Conservation (phyloP, 2,888 invertebrate species). For the Heteromurus nitidus region DNA sequence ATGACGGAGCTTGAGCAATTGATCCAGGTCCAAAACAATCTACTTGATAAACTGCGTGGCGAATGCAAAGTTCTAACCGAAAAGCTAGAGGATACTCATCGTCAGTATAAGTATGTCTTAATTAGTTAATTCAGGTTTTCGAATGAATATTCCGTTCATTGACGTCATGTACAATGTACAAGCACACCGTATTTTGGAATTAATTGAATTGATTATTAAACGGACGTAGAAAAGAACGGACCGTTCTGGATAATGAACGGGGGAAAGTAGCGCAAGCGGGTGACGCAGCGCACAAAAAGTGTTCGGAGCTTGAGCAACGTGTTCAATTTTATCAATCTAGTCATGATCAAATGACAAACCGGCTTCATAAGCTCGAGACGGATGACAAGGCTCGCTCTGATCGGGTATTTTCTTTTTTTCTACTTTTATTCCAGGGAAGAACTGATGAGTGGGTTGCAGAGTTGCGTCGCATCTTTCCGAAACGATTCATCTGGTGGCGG, state of each 20-base stretch:
- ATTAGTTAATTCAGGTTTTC: too few relatives aligned
- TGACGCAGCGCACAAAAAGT: constrained; percentile 79
- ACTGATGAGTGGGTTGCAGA: constrained; percentile 73
- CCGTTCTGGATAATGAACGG: constrained; percentile 80
- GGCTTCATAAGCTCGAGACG: constrained; percentile 70
- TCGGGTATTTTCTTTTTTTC: constrained; percentile 66
- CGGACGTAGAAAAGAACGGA: constrained; percentile 79
- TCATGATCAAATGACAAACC: constrained; percentile 71
- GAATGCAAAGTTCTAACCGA: constrained; percentile 92
- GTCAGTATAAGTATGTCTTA: constrained; percentile 89
- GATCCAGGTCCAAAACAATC: constrained; percentile 93
- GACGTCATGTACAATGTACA: too few relatives aligned
- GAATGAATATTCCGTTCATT: too few relatives aligned
- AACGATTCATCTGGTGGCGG: constrained; percentile 37
- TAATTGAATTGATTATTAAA: not conserved
- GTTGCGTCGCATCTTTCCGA: constrained; percentile 70
- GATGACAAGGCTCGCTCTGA: constrained; percentile 72
- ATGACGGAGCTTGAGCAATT: constrained; percentile 92
- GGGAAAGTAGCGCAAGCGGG: constrained; percentile 80
- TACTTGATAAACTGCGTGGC: constrained; percentile 92
- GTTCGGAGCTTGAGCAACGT: constrained; percentile 77
- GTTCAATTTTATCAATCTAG: constrained; percentile 71
- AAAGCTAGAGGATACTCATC: constrained; percentile 91
- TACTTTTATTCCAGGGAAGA: constrained; percentile 71
- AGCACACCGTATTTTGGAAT: too few relatives aligned